Conservation (phyloP, 2,888 invertebrate species). For the Conchocele bisecta region DNA sequence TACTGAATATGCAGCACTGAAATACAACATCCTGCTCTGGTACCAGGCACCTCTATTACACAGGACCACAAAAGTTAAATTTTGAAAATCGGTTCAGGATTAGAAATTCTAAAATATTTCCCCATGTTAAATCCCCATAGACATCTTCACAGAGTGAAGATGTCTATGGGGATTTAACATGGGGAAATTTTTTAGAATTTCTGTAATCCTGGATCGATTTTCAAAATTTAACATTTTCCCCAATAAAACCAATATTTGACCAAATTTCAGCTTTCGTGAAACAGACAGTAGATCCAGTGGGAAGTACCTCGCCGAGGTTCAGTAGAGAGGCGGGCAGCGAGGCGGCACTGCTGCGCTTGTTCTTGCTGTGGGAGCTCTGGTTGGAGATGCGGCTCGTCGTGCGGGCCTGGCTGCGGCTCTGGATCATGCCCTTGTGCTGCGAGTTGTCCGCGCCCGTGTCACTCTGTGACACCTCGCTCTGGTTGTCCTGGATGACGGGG, state of each 20-base stretch:
- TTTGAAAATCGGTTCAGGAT: no score
- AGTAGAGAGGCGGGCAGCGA: conserved; percentile 79
- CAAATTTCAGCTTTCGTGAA: neutral
- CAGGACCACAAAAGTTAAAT: no score
- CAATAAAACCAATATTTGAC: no score
- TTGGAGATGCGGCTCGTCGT: conserved; percentile 78
- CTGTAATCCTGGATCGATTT: no score
- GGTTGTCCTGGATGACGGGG: conserved; percentile 79
- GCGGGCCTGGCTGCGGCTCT: conserved; percentile 68
- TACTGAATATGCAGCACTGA: neutral
- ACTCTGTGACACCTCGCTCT: conserved; percentile 75
- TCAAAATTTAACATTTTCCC: no score
- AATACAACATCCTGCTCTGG: neutral
- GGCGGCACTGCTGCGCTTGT: conserved; percentile 75
- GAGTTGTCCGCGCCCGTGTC: conserved; percentile 58
- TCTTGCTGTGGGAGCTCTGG: conserved; percentile 76
- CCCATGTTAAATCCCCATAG: no score
- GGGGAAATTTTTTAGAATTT: no score
- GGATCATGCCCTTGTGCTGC: conserved; percentile 39
- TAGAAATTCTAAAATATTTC: no score
- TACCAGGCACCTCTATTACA: no score
- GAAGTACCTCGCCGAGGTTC: conserved; percentile 77
- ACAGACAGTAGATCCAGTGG: neutral
- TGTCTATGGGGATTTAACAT: no score
- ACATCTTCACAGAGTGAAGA: no score